Evolutionary conservation across 1,140 invertebrate species (phyloP).

Genomic region (Brachionus sp.): DNA sequence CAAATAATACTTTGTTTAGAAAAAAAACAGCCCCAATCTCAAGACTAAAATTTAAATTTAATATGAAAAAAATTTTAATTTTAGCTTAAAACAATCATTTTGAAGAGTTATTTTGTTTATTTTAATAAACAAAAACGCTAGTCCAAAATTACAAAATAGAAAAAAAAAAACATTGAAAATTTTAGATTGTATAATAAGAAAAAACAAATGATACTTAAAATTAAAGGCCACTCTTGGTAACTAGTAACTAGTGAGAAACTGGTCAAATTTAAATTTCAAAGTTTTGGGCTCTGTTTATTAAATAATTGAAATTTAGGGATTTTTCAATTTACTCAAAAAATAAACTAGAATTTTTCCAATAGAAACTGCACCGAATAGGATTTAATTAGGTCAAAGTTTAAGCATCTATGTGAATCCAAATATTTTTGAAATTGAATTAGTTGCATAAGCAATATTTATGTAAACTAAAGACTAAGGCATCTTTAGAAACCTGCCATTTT

Average conservation of each 20-base stretch:
- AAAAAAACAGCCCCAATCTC: background rate
- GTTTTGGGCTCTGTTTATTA: background rate
- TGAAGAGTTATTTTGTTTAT: background rate
- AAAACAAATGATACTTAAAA: background rate
- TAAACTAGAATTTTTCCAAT: background rate
- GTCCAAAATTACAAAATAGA: background rate
- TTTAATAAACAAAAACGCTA: background rate
- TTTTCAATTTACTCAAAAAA: background rate
- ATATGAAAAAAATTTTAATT: background rate
- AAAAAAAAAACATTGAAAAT: slow-evolving; percentile 9
- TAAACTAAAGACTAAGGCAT: background rate
- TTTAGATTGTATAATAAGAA: background rate
- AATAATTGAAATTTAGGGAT: background rate
- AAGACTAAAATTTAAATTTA: background rate
- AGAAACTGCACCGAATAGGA: background rate
- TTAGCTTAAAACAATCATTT: background rate
- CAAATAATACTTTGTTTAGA: background rate
- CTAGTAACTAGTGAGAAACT: background rate
- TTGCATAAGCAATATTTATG: background rate
- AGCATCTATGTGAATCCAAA: background rate
- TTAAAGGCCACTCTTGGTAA: background rate
- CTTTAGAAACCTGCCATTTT: background rate
- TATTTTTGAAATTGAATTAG: background rate
- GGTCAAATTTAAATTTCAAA: background rate
- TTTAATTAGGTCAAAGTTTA: background rate